These are phyloP conservation scores for Augiades crinisus DNA, from an alignment of 2,888 invertebrate genomes.

Conservation along the genomic window DNA sequence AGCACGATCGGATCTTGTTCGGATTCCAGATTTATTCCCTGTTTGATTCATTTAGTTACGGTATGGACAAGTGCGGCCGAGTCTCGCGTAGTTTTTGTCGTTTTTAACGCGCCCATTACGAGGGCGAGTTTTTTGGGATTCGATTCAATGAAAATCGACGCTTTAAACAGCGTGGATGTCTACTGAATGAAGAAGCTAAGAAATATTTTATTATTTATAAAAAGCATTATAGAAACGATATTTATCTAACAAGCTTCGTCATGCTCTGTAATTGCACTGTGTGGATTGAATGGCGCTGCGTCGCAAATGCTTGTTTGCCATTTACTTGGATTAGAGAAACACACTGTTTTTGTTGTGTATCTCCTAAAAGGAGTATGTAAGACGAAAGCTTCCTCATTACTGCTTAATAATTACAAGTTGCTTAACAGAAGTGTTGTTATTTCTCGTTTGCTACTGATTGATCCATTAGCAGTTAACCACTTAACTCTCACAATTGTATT, in stretches of 20 bases:
- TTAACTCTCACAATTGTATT: slow-evolving; percentile 3
- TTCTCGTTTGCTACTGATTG: neutral
- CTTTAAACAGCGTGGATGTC: neutral
- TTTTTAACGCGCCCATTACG: slow-evolving; percentile 9
- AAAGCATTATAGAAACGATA: neutral
- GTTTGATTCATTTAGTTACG: slow-evolving; percentile 42
- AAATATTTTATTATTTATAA: neutral
- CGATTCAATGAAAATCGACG: slow-evolving; percentile 9
- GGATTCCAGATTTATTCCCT: slow-evolving; percentile 53
- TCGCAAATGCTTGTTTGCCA: neutral
- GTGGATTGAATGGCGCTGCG: neutral
- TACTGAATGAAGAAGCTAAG: neutral
- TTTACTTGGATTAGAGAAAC: neutral
- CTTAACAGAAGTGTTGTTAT: neutral
- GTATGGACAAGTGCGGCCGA: slow-evolving; percentile 18
- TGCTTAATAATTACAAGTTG: neutral
- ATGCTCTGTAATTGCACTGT: slow-evolving; percentile 4
- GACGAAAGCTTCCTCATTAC: no score
- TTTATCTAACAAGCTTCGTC: slow-evolving; percentile 1
- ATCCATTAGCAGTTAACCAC: neutral
- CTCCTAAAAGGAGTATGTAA: no score
- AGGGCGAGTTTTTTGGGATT: neutral
- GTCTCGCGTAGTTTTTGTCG: neutral
- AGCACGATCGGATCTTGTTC: slow-evolving; percentile 55
- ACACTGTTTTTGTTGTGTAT: neutral